These are phyloP conservation scores for Plestiodon gilberti DNA, from an alignment of 2,113 vertebrate species.

Conservation along the genomic window DNA sequence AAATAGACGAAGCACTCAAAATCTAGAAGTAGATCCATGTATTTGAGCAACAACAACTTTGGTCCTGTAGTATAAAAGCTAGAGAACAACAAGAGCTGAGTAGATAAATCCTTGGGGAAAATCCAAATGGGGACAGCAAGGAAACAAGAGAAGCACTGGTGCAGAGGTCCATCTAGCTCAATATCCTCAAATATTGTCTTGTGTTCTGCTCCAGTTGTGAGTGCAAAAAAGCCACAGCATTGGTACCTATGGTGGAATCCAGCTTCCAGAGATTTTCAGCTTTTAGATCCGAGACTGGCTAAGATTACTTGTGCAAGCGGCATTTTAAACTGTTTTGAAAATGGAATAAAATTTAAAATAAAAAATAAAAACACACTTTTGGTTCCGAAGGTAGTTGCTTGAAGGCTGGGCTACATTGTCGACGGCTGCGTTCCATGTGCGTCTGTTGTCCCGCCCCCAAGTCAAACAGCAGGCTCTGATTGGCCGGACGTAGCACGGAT, in stretches of 20 bases:
- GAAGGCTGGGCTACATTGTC: no score
- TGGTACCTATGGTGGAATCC: not conserved
- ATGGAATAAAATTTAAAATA: no score
- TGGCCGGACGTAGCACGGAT: no score
- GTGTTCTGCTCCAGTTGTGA: not conserved
- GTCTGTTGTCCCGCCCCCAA: no score
- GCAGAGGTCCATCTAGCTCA: not conserved
- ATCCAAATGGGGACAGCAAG: not conserved
- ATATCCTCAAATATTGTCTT: not conserved
- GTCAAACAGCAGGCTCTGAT: no score
- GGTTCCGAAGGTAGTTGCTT: not conserved
- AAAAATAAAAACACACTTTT: no score
- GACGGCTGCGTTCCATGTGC: no score
- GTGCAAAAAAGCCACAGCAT: not conserved
- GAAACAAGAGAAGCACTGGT: not conserved
- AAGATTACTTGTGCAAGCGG: not conserved
- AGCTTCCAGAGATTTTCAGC: not conserved
- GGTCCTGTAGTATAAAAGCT: not conserved
- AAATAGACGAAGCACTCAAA: not conserved
- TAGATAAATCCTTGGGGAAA: no score
- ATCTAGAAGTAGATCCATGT: not conserved
- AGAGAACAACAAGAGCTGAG: not conserved
- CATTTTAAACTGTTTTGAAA: no score
- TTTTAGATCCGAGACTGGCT: not conserved
- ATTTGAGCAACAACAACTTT: not conserved